These are phyloP conservation scores for Heteromyza rotundicornis DNA, from an alignment of 2,888 invertebrate species.

Conservation along the genomic window DNA sequence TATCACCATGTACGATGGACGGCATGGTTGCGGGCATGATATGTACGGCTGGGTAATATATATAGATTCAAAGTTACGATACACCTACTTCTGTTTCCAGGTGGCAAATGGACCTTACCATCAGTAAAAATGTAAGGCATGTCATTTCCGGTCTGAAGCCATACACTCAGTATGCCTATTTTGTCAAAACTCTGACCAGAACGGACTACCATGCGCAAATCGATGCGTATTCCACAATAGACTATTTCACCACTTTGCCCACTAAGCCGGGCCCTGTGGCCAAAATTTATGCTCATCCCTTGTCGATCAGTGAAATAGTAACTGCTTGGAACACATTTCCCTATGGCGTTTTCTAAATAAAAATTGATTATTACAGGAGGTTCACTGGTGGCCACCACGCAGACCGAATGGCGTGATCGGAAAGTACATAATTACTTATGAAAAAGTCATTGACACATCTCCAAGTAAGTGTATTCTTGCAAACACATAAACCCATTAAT, in stretches of 20 bases:
- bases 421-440: conserved; percentile 45
- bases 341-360: neutral
- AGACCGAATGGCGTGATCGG: conserved; percentile 48
- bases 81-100: conserved; percentile 56
- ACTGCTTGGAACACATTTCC: conserved; percentile 26
- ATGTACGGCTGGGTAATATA: conserved; percentile 63
- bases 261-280: conserved; percentile 53
- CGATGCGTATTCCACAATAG: conserved; percentile 82
- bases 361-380: conserved; percentile 37
- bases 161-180: conserved; percentile 91
- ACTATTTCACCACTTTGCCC: conserved; percentile 78
- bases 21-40: conserved; percentile 89
- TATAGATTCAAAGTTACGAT: neutral
- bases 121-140: conserved; percentile 63
- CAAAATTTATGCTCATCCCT: conserved; percentile 46
- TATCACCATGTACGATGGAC: conserved; percentile 83
- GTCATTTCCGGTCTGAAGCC: conserved; percentile 77
- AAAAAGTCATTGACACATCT: conserved; percentile 15
- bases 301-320: conserved; percentile 50
- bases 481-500: neutral
- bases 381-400: conserved; percentile 59
- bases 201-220: conserved; percentile 69
- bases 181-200: conserved; percentile 89
- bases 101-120: conserved; percentile 69
- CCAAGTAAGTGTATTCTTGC: conserved; percentile 31